phyloP scores from a whole-genome alignment of 2,113 vertebrate genomes.

The Calcarius ornatus region DNA sequence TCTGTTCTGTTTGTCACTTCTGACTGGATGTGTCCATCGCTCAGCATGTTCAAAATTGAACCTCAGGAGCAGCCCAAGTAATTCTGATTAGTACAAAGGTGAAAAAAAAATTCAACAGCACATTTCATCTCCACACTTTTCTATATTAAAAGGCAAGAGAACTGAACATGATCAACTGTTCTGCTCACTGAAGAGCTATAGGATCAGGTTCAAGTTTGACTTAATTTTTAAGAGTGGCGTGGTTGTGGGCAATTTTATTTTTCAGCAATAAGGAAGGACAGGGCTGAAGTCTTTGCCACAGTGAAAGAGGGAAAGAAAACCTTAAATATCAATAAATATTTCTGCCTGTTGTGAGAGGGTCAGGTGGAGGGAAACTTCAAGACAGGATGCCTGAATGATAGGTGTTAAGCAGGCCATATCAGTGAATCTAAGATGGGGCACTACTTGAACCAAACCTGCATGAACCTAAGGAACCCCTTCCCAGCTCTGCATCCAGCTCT shows the following conservation, averaged over 20 bases:
- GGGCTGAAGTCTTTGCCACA: neutral
- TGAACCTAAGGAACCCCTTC: neutral
- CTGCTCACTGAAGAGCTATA: neutral
- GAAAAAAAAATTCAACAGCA: neutral
- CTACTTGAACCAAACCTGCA: neutral
- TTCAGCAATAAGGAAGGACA: neutral
- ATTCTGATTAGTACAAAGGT: neutral
- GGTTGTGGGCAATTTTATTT: neutral
- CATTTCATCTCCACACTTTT: neutral
- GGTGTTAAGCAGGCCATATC: neutral
- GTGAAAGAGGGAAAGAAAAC: rapidly evolving
- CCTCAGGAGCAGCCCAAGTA: neutral
- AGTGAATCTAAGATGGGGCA: neutral
- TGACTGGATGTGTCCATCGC: neutral
- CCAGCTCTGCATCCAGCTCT: neutral
- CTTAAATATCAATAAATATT: neutral
- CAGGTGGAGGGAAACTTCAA: neutral
- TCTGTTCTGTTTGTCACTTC: neutral
- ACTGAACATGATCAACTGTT: neutral
- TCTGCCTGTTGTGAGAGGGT: neutral
- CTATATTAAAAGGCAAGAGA: neutral
- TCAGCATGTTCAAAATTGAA: neutral
- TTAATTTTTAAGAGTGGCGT: neutral
- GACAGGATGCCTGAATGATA: neutral
- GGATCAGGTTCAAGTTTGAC: neutral